These are phyloP conservation scores for Chironomus tentans DNA, from an alignment of 2,888 invertebrate species.

Conservation along the genomic window DNA sequence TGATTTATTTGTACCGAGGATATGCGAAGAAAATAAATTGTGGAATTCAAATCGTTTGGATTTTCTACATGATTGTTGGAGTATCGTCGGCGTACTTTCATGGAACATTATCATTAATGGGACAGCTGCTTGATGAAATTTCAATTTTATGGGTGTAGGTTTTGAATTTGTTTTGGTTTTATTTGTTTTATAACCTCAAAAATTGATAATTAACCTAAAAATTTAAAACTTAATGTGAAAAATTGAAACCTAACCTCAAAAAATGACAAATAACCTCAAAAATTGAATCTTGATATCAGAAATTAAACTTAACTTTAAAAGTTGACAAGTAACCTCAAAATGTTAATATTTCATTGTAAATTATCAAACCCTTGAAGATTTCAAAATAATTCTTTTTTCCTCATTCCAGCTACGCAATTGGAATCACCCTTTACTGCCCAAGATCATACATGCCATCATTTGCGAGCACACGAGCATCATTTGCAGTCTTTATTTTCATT, in stretches of 20 bases:
- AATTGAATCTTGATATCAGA: no score
- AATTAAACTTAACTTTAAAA: no score
- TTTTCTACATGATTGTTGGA: conserved; percentile 68
- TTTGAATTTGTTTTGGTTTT: no score
- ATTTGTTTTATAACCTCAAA: no score
- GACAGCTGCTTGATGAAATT: conserved; percentile 71
- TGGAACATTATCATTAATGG: conserved; percentile 70
- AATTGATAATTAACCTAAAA: no score
- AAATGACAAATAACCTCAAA: no score
- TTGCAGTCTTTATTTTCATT: conserved; percentile 51
- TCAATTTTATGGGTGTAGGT: conserved; percentile 66
- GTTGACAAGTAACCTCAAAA: no score
- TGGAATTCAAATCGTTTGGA: conserved; percentile 72
- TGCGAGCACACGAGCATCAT: conserved; percentile 42
- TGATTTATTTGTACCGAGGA: conserved; percentile 67
- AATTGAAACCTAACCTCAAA: no score
- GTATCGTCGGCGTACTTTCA: conserved; percentile 77
- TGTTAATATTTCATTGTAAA: no score
- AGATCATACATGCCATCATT: conserved; percentile 58
- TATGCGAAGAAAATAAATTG: conserved; percentile 66
- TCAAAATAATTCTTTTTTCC: no score
- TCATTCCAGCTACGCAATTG: conserved; percentile 58
- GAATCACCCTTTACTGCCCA: conserved; percentile 56
- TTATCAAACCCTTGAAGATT: no score
- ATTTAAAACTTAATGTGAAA: no score